Percentiles rank a stretch among this genome's conserved stretches.
Conservation (phyloP, 2,888 invertebrate species). For the Antheraea assamensis region DNA sequence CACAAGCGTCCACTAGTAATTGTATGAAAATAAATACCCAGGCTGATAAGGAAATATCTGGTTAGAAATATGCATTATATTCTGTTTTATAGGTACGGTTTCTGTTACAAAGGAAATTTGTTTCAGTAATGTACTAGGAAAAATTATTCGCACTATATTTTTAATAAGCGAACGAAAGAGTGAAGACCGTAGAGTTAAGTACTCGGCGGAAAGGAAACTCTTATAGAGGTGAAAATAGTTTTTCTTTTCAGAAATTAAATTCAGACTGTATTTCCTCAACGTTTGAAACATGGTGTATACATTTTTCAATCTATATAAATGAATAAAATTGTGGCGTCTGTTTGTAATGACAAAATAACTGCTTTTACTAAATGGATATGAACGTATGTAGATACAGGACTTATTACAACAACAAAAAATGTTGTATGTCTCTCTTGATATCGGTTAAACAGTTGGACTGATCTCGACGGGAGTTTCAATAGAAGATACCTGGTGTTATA, state of each 20-base stretch:
- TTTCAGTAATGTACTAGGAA: neutral
- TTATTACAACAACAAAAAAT: too few species aligned
- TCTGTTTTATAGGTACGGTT: neutral
- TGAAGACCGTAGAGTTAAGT: neutral
- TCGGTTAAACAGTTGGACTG: too few species aligned
- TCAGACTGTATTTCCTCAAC: neutral
- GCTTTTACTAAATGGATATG: too few species aligned
- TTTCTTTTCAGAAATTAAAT: neutral
- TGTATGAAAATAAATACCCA: neutral
- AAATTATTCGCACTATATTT: neutral
- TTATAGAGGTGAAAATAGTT: neutral
- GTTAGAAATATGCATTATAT: neutral
- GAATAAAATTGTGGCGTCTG: neutral
- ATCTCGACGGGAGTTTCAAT: too few species aligned
- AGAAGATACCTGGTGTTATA: too few species aligned
- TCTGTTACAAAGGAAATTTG: neutral
- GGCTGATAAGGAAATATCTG: neutral
- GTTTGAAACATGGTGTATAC: neutral
- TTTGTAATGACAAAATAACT: too few species aligned
- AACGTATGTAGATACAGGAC: too few species aligned
- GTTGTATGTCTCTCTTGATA: too few species aligned
- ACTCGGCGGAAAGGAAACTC: neutral
- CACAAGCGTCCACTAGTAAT: too few species aligned
- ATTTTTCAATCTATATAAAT: neutral
- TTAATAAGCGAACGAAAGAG: neutral